These are phyloP conservation scores for Cromileptes altivelis DNA, from an alignment of 2,113 vertebrate genomes.

Conservation along the genomic window DNA sequence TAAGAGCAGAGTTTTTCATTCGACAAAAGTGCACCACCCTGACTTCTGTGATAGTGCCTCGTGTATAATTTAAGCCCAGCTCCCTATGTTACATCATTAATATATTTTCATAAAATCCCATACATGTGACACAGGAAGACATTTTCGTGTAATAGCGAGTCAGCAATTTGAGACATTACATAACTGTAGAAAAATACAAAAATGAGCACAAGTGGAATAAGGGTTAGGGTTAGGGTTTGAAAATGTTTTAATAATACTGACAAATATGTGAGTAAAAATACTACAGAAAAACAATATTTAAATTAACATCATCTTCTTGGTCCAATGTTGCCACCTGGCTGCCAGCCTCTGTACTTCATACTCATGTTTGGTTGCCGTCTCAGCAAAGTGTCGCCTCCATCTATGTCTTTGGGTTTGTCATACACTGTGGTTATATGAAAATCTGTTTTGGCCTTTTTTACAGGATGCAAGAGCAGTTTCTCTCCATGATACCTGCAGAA, in stretches of 20 bases:
- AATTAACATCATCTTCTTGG: slow-evolving; percentile 58
- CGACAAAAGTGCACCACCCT: rapidly evolving
- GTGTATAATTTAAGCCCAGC: background rate
- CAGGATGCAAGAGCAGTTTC: slow-evolving; percentile 87
- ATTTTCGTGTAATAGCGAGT: background rate
- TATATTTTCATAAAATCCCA: background rate
- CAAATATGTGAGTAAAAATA: background rate
- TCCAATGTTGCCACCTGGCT: slow-evolving; percentile 71
- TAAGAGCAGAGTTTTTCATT: slow-evolving; percentile 45
- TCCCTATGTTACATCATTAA: background rate
- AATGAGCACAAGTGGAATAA: background rate
- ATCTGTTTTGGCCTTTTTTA: slow-evolving; percentile 84
- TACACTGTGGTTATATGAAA: slow-evolving; percentile 92
- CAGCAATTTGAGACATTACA: background rate
- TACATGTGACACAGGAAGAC: background rate
- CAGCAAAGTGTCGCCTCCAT: slow-evolving; percentile 87
- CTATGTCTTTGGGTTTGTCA: slow-evolving; percentile 89
- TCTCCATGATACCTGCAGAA: slow-evolving; percentile 94
- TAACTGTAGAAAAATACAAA: background rate
- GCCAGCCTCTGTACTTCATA: slow-evolving; percentile 91
- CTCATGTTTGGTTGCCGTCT: slow-evolving; percentile 89
- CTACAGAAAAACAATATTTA: slow-evolving; percentile 1
- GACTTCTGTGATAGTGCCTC: background rate
- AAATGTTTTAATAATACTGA: slow-evolving; percentile 42
- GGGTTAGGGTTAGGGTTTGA: too few relatives aligned